A percentile compares a stretch with the other conserved stretches of the same genome.
These are phyloP conservation scores for Corythornis vintsioides DNA, from an alignment of 2,113 vertebrate species.

Conservation along the genomic window DNA sequence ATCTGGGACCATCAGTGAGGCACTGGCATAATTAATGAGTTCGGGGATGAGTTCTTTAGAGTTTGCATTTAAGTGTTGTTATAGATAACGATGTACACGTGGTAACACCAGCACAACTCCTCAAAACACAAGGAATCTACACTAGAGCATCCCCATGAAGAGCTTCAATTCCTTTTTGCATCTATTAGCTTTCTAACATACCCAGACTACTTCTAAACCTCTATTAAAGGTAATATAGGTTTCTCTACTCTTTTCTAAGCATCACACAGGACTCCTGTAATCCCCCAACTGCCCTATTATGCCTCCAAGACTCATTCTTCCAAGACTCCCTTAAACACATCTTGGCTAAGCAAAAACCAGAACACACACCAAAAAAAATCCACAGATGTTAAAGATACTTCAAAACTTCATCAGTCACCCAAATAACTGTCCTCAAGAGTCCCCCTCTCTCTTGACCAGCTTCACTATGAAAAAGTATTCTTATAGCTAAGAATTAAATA, in stretches of 20 bases:
- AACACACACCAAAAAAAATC: accelerated
- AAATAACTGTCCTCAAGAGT: background rate
- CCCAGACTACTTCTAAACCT: background rate
- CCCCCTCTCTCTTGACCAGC: background rate
- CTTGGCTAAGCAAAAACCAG: background rate
- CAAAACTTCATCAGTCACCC: background rate
- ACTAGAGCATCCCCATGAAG: background rate
- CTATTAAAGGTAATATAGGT: too few species aligned
- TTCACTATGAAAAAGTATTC: background rate
- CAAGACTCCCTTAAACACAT: background rate
- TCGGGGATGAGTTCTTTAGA: background rate
- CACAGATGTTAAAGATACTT: background rate
- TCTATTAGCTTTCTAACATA: background rate
- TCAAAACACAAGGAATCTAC: background rate
- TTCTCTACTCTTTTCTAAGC: background rate
- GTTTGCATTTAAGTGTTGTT: background rate
- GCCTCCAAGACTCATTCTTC: background rate
- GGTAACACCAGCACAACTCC: background rate
- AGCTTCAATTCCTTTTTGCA: background rate
- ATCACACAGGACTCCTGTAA: background rate
- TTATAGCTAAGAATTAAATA: background rate
- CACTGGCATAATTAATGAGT: accelerated
- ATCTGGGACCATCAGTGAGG: accelerated
- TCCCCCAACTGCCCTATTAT: background rate
- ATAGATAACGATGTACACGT: background rate